Conservation (phyloP, 2,797 vertebrate genomes). For the Oreonectes daqikongensis region DNA sequence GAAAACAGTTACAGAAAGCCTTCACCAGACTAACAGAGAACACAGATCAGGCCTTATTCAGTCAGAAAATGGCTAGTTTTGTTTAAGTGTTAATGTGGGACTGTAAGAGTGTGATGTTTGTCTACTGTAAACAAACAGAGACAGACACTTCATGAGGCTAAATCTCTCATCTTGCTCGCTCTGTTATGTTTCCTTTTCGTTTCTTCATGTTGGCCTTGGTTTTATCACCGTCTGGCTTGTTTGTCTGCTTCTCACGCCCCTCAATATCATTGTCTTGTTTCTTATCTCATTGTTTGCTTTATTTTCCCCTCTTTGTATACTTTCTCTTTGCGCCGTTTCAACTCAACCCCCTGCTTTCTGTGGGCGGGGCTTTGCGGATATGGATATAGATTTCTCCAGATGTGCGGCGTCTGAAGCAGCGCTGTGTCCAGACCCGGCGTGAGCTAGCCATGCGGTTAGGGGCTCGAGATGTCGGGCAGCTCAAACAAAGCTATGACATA, state of each 20-base stretch:
- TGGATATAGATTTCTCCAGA: slow-evolving; percentile 84
- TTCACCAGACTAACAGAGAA: slow-evolving; percentile 36
- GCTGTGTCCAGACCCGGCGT: slow-evolving; percentile 83
- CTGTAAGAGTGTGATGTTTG: slow-evolving; percentile 11
- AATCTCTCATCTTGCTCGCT: background rate
- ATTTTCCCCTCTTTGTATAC: slow-evolving; percentile 31
- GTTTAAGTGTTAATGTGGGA: slow-evolving; percentile 10
- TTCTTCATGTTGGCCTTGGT: slow-evolving; percentile 41
- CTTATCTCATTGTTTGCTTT: slow-evolving; percentile 32
- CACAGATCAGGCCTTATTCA: background rate
- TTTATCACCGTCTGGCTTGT: slow-evolving; percentile 32
- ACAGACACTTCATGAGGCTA: slow-evolving; percentile 12
- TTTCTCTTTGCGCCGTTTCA: slow-evolving; percentile 37
- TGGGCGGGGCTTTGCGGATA: slow-evolving; percentile 59
- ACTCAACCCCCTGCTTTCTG: slow-evolving; percentile 36
- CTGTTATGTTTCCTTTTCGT: slow-evolving; percentile 24
- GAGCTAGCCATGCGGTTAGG: slow-evolving; percentile 84
- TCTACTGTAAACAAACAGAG: background rate
- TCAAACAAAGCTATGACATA: slow-evolving; percentile 86
- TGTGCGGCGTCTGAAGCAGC: slow-evolving; percentile 85
- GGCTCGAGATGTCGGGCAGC: slow-evolving; percentile 80
- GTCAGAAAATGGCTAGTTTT: slow-evolving; percentile 9
- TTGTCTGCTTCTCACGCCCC: slow-evolving; percentile 31
- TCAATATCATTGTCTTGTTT: slow-evolving; percentile 20
- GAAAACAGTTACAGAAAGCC: slow-evolving; percentile 58